Evolutionary conservation across 2,797 vertebrate species (phyloP).

Genomic region (Trichosurus vulpecula): DNA sequence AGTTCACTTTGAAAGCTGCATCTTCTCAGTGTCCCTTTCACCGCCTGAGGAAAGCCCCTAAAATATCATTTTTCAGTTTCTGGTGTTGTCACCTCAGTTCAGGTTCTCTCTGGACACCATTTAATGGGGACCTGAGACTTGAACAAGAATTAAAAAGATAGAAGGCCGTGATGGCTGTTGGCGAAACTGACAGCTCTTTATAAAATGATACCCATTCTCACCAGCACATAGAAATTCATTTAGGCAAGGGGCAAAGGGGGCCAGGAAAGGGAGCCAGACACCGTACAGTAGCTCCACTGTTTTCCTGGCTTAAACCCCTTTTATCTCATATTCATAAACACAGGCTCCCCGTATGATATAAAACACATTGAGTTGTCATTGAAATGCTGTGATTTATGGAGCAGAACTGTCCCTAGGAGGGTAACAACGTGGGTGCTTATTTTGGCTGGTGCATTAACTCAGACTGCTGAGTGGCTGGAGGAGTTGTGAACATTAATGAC

Average conservation of each 20-base stretch:
- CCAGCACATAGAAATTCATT: slow-evolving; percentile 39
- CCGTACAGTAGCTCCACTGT: slow-evolving; percentile 80
- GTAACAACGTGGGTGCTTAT: slow-evolving; percentile 84
- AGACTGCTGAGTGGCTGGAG: slow-evolving; percentile 80
- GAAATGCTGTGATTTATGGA: slow-evolving; percentile 81
- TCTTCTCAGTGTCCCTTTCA: background rate
- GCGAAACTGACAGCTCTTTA: slow-evolving; percentile 49
- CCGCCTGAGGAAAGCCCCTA: background rate
- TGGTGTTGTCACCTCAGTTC: background rate
- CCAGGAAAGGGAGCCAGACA: slow-evolving; percentile 68
- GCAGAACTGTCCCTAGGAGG: slow-evolving; percentile 82
- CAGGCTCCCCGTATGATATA: slow-evolving; percentile 82
- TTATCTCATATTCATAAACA: slow-evolving; percentile 82
- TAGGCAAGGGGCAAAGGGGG: slow-evolving; percentile 54
- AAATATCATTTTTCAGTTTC: background rate
- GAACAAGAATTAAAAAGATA: slow-evolving; percentile 25
- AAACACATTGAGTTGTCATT: slow-evolving; percentile 83
- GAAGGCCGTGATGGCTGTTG: slow-evolving; percentile 22
- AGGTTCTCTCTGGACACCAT: background rate
- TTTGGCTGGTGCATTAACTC: slow-evolving; percentile 86
- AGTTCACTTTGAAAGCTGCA: background rate
- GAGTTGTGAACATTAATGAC: slow-evolving; percentile 82
- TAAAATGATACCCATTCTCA: background rate
- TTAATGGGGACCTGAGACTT: background rate
- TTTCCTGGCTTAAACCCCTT: slow-evolving; percentile 82